phyloP scores from a whole-genome alignment of 2,888 invertebrate species.

The Eupithecia vulgata region DNA sequence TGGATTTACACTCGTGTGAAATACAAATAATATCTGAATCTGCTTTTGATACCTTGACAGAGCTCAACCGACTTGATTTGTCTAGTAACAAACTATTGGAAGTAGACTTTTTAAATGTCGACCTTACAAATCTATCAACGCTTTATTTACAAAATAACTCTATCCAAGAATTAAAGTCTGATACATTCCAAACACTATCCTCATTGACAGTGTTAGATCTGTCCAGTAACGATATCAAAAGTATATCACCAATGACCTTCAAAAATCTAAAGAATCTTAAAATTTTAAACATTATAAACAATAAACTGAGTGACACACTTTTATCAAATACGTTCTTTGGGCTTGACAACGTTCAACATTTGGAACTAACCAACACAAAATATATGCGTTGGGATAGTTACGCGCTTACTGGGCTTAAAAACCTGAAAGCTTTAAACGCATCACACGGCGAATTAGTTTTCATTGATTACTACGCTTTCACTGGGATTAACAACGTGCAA shows the following conservation, averaged over 20 bases:
- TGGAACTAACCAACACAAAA: slow-evolving; percentile 22
- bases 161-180: slow-evolving; percentile 17
- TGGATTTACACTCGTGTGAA: slow-evolving; percentile 23
- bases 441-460: slow-evolving; percentile 18
- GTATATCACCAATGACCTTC: slow-evolving; percentile 21
- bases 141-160: slow-evolving; percentile 22
- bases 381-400: slow-evolving; percentile 18
- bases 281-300: slow-evolving; percentile 14
- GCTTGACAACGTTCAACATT: slow-evolving; percentile 21
- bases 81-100: slow-evolving; percentile 22
- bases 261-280: slow-evolving; percentile 23
- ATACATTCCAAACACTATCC: slow-evolving; percentile 16
- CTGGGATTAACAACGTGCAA: slow-evolving; percentile 17
- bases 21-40: slow-evolving; percentile 21
- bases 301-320: slow-evolving; percentile 14
- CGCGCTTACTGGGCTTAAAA: slow-evolving; percentile 18
- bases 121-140: slow-evolving; percentile 18
- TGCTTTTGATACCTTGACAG: slow-evolving; percentile 13
- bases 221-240: slow-evolving; percentile 19
- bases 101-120: slow-evolving; percentile 12
- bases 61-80: slow-evolving; percentile 19
- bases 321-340: slow-evolving; percentile 25
- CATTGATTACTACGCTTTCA: slow-evolving; percentile 22
- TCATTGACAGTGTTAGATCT: slow-evolving; percentile 21
- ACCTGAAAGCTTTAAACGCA: slow-evolving; percentile 21